Conservation (phyloP, 2,113 vertebrate species). For the Hypanus sabinus region DNA sequence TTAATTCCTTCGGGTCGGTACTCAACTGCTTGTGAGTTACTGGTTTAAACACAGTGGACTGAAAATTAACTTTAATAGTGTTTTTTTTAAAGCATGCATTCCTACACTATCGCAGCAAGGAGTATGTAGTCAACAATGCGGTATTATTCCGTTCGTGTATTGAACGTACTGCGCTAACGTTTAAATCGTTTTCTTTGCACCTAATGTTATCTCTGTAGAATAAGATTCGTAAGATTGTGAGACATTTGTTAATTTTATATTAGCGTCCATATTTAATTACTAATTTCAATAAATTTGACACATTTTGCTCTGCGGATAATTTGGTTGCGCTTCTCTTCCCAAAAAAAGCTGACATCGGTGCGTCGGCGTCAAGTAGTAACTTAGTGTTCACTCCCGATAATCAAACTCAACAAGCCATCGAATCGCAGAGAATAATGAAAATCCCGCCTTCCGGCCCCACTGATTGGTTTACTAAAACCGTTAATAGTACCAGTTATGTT, state of each 20-base stretch:
- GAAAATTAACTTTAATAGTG: not conserved
- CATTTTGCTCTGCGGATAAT: not conserved
- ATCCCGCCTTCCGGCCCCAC: not conserved
- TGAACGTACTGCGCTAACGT: not conserved
- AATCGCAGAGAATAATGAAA: not conserved
- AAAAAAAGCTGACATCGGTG: no score
- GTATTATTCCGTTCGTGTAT: not conserved
- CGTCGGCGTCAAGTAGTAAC: not conserved
- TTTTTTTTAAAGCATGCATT: not conserved
- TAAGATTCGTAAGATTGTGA: not conserved
- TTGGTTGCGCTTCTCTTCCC: not conserved
- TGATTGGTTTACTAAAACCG: slow-evolving; percentile 8
- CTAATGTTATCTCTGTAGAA: not conserved
- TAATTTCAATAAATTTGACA: no score
- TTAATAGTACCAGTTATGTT: not conserved
- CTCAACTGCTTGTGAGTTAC: not conserved
- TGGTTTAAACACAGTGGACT: not conserved
- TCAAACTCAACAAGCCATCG: not conserved
- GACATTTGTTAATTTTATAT: not conserved
- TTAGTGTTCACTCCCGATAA: not conserved
- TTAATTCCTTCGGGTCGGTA: not conserved
- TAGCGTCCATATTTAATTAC: not conserved
- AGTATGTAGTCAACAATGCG: not conserved
- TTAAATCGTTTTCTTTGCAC: not conserved
- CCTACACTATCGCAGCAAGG: not conserved